A percentile compares a stretch with the other conserved stretches of the same genome.
These are phyloP conservation scores for Schizotus pectinicornis DNA, from an alignment of 2,888 invertebrate species.

Conservation along the genomic window DNA sequence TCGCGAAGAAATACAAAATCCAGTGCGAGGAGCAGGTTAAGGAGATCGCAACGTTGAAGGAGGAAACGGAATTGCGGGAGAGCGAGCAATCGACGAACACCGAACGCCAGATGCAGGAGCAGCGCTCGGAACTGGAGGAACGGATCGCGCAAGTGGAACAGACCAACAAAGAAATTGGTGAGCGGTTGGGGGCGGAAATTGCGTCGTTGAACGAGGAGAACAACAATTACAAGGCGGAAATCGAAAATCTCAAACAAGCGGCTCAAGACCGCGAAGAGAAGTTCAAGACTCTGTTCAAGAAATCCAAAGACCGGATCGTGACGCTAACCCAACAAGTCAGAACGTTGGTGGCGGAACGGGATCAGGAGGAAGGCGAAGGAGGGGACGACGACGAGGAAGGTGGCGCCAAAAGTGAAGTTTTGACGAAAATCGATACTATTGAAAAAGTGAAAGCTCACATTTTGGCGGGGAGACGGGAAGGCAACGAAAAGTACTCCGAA, in stretches of 20 bases:
- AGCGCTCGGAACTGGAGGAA: constrained; percentile 58
- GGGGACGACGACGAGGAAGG: background rate
- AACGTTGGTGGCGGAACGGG: constrained; percentile 62
- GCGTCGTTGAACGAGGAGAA: constrained; percentile 59
- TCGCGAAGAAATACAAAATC: constrained; percentile 91
- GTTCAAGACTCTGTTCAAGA: constrained; percentile 67
- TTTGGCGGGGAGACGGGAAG: constrained; percentile 65
- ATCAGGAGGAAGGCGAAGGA: constrained; percentile 37
- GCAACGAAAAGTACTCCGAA: constrained; percentile 73
- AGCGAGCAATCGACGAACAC: constrained; percentile 58
- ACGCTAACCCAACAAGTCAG: constrained; percentile 74
- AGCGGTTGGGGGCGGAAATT: constrained; percentile 59
- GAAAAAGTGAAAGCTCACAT: constrained; percentile 69
- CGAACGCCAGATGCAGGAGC: constrained; percentile 59
- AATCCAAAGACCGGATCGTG: constrained; percentile 76
- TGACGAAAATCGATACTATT: constrained; percentile 69
- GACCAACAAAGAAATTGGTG: constrained; percentile 58
- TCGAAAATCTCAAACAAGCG: constrained; percentile 55
- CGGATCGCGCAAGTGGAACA: constrained; percentile 57
- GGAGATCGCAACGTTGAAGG: constrained; percentile 61
- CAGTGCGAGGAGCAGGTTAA: constrained; percentile 80
- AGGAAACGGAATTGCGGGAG: constrained; percentile 57
- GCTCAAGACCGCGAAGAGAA: constrained; percentile 59
- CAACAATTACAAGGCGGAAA: constrained; percentile 63
- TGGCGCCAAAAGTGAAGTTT: constrained; percentile 55